Conservation (phyloP, 2,888 invertebrate species). For the Stenichneumon culpator region DNA sequence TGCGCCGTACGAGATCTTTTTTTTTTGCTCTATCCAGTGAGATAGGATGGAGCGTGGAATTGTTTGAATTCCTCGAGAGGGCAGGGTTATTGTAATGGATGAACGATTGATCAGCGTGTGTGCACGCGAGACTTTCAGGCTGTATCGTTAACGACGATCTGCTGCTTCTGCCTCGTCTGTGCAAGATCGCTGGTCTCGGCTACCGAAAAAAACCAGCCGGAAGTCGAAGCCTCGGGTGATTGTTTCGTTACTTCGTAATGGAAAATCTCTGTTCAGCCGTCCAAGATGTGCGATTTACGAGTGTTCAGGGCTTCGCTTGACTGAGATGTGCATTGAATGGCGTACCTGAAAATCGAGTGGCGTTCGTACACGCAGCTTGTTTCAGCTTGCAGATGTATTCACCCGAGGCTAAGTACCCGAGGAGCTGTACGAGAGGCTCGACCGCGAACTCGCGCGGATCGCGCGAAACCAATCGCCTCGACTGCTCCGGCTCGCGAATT, state of each 20-base stretch:
- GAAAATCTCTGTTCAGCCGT: background rate
- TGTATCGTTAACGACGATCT: conserved; percentile 15
- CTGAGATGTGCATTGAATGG: conserved; percentile 10
- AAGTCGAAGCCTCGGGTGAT: background rate
- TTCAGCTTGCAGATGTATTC: conserved; percentile 37
- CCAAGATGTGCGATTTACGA: background rate
- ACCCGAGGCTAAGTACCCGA: conserved; percentile 44
- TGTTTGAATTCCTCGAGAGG: conserved; percentile 44
- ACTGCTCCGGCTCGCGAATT: conserved; percentile 40
- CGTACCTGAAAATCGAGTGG: conserved; percentile 40
- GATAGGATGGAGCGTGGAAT: conserved; percentile 28
- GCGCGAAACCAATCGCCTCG: conserved; percentile 22
- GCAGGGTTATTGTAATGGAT: conserved; percentile 23
- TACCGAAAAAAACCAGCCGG: conserved; percentile 18
- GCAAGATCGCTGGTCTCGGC: conserved; percentile 1
- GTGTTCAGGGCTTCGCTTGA: background rate
- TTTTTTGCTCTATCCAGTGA: background rate
- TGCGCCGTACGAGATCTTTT: background rate
- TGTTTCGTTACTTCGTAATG: conserved; percentile 12
- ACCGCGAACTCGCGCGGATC: conserved; percentile 26
- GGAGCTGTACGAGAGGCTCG: conserved; percentile 26
- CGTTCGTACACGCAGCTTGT: conserved; percentile 21
- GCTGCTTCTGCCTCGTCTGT: background rate
- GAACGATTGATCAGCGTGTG: conserved; percentile 14
- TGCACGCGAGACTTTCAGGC: background rate